Evolutionary conservation across 1,140 invertebrate genomes (phyloP).

Genomic region (Drosophila sp.): DNA sequence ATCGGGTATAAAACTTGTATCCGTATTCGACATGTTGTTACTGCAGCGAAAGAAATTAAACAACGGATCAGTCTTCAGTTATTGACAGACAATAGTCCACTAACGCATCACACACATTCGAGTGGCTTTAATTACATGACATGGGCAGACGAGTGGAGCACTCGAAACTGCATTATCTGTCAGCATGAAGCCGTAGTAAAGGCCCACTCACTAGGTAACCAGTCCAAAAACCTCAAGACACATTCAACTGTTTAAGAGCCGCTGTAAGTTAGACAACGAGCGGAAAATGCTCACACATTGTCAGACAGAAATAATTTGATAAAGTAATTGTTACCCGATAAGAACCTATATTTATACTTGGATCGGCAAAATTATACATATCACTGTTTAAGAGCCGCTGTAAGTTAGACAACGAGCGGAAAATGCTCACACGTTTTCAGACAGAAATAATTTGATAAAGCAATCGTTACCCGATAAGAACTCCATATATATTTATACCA

Average conservation of each 20-base stretch:
- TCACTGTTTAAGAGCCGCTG: background rate
- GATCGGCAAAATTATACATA: too few relatives aligned
- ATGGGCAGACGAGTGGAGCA: conserved; percentile 29
- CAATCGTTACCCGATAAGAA: too few relatives aligned
- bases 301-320: too few relatives aligned
- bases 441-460: too few relatives aligned
- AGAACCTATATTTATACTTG: too few relatives aligned
- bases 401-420: background rate
- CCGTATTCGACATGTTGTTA: conserved; percentile 54
- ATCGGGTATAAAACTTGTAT: conserved; percentile 85
- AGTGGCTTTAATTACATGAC: conserved; percentile 4
- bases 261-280: background rate
- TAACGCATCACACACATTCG: background rate
- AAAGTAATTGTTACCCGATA: too few relatives aligned
- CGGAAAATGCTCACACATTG: background rate
- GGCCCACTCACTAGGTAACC: conserved; percentile 4
- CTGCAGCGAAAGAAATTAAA: background rate
- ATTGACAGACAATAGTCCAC: background rate
- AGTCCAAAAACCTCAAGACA: conserved; percentile 9
- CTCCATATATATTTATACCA: too few relatives aligned
- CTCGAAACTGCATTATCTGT: conserved; percentile 25
- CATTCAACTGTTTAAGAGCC: background rate
- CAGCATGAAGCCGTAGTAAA: conserved; percentile 47
- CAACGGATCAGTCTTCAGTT: conserved; percentile 2
- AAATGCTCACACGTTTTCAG: background rate